Percentiles rank a stretch among this genome's conserved stretches.
These are phyloP conservation scores for Allophyes oxyacanthae DNA, from an alignment of 2,888 invertebrate genomes.

Conservation along the genomic window DNA sequence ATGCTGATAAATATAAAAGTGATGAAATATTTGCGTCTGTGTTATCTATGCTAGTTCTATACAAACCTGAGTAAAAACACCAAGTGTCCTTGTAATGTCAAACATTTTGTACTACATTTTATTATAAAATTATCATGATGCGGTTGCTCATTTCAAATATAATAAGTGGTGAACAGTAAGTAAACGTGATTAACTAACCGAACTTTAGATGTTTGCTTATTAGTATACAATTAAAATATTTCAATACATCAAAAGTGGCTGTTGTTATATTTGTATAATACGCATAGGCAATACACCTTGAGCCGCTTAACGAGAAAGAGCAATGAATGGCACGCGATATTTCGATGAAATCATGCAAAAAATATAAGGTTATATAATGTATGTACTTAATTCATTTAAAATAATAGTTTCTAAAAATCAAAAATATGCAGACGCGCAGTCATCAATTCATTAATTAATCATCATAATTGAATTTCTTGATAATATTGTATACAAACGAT, in stretches of 20 bases:
- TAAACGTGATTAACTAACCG: conserved; percentile 37
- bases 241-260: conserved; percentile 33
- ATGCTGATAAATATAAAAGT: conserved; percentile 56
- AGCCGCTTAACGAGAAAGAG: conserved; percentile 32
- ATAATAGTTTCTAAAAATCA: conserved; percentile 55
- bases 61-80: conserved; percentile 69
- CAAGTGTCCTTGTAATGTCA: conserved; percentile 66
- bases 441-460: conserved; percentile 56
- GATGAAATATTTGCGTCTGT: conserved; percentile 57
- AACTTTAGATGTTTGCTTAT: conserved; percentile 32
- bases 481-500: conserved; percentile 63
- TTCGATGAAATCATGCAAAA: conserved; percentile 58
- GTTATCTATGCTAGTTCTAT: conserved; percentile 58
- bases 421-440: conserved; percentile 58
- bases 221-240: conserved; percentile 33
- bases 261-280: conserved; percentile 25
- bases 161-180: conserved; percentile 47
- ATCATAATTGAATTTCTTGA: conserved; percentile 61
- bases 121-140: conserved; percentile 61
- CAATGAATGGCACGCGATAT: conserved; percentile 68
- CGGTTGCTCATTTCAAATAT: conserved; percentile 57
- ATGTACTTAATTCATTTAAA: conserved; percentile 61
- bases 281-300: conserved; percentile 38
- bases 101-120: conserved; percentile 69
- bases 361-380: conserved; percentile 44